These are phyloP conservation scores for Rhizoglyphus robini DNA, from an alignment of 1,140 invertebrate genomes.

Conservation along the genomic window DNA sequence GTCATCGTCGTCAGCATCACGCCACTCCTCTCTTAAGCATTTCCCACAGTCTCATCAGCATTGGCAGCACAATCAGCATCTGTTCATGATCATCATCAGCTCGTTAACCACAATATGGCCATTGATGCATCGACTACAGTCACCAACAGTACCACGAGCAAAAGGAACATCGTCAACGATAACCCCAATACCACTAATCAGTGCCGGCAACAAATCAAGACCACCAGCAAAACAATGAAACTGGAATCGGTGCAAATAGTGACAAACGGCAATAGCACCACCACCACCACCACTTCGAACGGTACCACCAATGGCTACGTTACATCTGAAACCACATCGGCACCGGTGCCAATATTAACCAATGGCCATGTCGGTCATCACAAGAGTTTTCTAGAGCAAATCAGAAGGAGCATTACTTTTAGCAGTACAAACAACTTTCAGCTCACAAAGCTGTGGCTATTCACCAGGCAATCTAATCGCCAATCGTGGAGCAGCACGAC, in stretches of 20 bases:
- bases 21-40: too few species aligned
- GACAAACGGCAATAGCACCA: background rate
- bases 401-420: background rate
- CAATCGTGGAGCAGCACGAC: background rate
- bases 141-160: background rate
- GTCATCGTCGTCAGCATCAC: too few species aligned
- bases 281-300: background rate
- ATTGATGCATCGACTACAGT: constrained; percentile 1
- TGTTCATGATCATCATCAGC: too few species aligned
- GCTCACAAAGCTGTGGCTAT: constrained; percentile 2
- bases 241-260: background rate
- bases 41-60: too few species aligned
- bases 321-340: background rate
- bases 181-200: background rate
- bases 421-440: background rate
- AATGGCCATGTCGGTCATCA: background rate
- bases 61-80: too few species aligned
- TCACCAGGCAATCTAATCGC: background rate
- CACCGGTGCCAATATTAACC: background rate
- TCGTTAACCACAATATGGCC: background rate
- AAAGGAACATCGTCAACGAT: background rate
- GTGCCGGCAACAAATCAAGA: background rate
- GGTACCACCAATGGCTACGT: background rate
- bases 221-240: background rate
- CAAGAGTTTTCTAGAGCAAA: background rate